Base-by-base conservation (phyloP, 1,140 invertebrate genomes). In the Eubasilissa regina region DNA sequence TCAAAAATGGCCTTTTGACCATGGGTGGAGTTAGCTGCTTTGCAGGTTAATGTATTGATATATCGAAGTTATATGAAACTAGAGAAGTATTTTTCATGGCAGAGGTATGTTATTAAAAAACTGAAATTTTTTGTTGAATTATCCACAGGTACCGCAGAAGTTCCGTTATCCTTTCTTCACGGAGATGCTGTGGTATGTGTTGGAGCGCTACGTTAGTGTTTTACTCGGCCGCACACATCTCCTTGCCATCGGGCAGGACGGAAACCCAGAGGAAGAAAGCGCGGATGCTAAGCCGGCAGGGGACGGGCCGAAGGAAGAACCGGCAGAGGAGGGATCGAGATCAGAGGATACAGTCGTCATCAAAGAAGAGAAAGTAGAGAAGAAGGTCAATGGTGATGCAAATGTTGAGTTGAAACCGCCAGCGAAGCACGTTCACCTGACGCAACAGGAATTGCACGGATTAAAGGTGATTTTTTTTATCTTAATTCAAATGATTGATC, bases 121-220 rank as follows among this genome's bases (percentile, higher is more conserved):
- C n/a, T n/a, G n/a, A n/a, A n/a, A 60, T 4, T 19, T 25, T 60
- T 10, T 58, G 1, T 58, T 10, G 0, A 3, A 17, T 17, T n/a
- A 58, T 58, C 17, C 11, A 79, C 68, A 96, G 94, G 96, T 99
- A 44, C 97, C 97, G 1, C 95, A 97, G 83, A 99, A 99, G 89
- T 99, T 98, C 89, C 92, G 97, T 0, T 99, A 99, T 87, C 98
- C 98, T 13, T 99, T 98, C 88, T 99, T 98, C 87, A 97, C 95
- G 6, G 97, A 99, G 90, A 98, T 99, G 93, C 89, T 98, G 21
- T 99, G 98, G 98, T 99, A 99, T 88, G 97, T 99, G 1, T 88
- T 99, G 48, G 97, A 97, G 84, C 91, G 96, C 47, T 99, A 99
- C 87, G 96, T 99, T 4, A 92, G 94, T 83, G 95, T 96, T 62